These are phyloP conservation scores for Meandrusa payeni DNA, from an alignment of 2,888 invertebrate species.

Conservation along the genomic window DNA sequence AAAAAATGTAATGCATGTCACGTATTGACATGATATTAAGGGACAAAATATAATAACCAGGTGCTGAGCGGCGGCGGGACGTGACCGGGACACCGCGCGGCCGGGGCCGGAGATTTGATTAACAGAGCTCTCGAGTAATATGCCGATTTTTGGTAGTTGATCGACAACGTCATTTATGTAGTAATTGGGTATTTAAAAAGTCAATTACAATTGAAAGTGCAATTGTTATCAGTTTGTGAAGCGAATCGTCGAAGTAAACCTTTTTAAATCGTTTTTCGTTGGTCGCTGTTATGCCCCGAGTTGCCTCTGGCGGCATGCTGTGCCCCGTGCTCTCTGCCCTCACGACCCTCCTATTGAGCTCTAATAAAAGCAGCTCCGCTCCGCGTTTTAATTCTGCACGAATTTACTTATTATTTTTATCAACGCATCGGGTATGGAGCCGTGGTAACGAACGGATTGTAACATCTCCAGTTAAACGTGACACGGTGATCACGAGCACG, in stretches of 20 bases:
- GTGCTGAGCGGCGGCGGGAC: not conserved
- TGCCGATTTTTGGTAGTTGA: not conserved
- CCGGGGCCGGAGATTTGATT: not conserved
- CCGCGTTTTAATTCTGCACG: not conserved
- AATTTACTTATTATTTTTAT: no score
- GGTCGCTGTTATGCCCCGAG: not conserved
- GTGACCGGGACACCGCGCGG: not conserved
- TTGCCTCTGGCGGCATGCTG: not conserved
- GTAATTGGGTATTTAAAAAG: not conserved
- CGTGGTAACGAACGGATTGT: no score
- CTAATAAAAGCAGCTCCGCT: conserved; percentile 1
- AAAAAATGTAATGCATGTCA: not conserved
- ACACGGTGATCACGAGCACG: no score
- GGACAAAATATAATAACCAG: conserved; percentile 9
- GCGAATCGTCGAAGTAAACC: no score
- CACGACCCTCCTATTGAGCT: not conserved
- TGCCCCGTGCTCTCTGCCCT: not conserved
- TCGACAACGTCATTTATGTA: not conserved
- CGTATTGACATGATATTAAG: conserved; percentile 2
- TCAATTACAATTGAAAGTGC: not conserved
- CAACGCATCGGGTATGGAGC: no score
- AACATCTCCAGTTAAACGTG: no score
- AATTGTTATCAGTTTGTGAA: not conserved
- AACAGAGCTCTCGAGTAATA: not conserved
- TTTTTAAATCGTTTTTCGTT: no score